Conservation (phyloP, 2,888 invertebrate species). For the Pollenia labialis region DNA sequence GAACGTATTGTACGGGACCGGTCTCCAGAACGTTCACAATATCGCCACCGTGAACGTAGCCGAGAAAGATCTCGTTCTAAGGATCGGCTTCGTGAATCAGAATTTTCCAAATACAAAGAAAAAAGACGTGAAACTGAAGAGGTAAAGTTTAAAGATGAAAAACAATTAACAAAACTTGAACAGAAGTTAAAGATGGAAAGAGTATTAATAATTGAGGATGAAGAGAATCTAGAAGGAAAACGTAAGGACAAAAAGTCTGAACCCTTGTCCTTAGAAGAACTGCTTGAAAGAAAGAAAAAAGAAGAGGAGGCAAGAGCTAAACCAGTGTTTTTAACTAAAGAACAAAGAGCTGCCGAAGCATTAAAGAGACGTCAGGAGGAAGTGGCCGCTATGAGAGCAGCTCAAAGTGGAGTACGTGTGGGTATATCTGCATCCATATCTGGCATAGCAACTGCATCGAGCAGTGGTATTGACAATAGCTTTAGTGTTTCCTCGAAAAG, state of each 20-base stretch:
- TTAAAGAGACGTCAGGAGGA: slow-evolving; percentile 94
- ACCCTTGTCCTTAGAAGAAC: slow-evolving; percentile 97
- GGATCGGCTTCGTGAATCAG: slow-evolving; percentile 66
- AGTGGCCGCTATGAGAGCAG: slow-evolving; percentile 91
- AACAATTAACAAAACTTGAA: slow-evolving; percentile 54
- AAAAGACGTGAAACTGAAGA: slow-evolving; percentile 67
- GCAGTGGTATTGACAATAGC: slow-evolving; percentile 79
- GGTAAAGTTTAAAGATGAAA: slow-evolving; percentile 66
- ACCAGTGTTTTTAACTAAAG: slow-evolving; percentile 98
- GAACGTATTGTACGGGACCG: slow-evolving; percentile 53
- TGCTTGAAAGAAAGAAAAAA: slow-evolving; percentile 97
- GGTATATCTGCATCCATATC: slow-evolving; percentile 44
- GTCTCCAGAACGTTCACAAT: slow-evolving; percentile 42
- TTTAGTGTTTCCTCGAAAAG: slow-evolving; percentile 56
- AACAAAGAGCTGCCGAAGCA: slow-evolving; percentile 96
- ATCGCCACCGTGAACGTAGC: slow-evolving; percentile 69
- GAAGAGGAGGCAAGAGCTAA: slow-evolving; percentile 97
- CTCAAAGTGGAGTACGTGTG: slow-evolving; percentile 84
- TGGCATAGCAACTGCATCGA: slow-evolving; percentile 36
- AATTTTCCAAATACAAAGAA: slow-evolving; percentile 41
- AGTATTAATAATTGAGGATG: slow-evolving; percentile 82
- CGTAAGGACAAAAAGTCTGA: slow-evolving; percentile 85
- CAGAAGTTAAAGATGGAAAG: slow-evolving; percentile 84
- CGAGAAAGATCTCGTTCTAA: slow-evolving; percentile 80
- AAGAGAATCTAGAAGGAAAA: slow-evolving; percentile 78